A percentile compares a stretch with the other conserved stretches of the same genome.
phyloP scores from a whole-genome alignment of 2,797 vertebrate genomes.

The Phataginus tetradactyla region DNA sequence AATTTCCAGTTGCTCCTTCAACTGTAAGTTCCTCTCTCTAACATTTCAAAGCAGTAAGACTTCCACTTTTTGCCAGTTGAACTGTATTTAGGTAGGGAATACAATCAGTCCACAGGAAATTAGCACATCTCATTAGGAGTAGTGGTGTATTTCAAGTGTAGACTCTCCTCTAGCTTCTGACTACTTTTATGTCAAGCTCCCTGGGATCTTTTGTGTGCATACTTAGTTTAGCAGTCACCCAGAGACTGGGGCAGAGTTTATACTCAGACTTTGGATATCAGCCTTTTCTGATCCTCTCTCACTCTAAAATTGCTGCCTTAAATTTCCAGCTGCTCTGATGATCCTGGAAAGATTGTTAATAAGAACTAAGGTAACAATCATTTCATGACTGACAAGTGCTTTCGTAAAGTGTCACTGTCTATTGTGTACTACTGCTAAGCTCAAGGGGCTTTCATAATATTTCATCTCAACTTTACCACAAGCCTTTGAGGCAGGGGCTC shows the following conservation, averaged over 20 bases:
- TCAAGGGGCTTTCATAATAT: not conserved
- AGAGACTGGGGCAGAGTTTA: not conserved
- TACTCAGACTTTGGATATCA: not conserved
- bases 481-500: not conserved
- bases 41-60: not conserved
- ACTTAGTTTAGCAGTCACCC: not conserved
- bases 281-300: not conserved
- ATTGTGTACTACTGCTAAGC: not conserved
- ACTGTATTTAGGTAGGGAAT: not conserved
- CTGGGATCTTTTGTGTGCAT: not conserved
- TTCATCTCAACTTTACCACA: not conserved
- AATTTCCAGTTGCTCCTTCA: not conserved
- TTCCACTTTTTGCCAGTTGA: not conserved
- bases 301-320: conserved; percentile 8
- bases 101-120: not conserved
- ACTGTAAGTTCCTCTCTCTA: not conserved
- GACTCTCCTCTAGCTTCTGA: not conserved
- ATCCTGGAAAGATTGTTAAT: not conserved
- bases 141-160: not conserved
- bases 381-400: not conserved
- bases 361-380: not conserved
- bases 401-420: not conserved
- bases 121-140: not conserved
- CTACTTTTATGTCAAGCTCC: not conserved
- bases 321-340: not conserved